A percentile compares a stretch with the other conserved stretches of the same genome.
These are phyloP conservation scores for Pyxicephalus adspersus DNA, from an alignment of 2,113 vertebrate species.

Conservation along the genomic window DNA sequence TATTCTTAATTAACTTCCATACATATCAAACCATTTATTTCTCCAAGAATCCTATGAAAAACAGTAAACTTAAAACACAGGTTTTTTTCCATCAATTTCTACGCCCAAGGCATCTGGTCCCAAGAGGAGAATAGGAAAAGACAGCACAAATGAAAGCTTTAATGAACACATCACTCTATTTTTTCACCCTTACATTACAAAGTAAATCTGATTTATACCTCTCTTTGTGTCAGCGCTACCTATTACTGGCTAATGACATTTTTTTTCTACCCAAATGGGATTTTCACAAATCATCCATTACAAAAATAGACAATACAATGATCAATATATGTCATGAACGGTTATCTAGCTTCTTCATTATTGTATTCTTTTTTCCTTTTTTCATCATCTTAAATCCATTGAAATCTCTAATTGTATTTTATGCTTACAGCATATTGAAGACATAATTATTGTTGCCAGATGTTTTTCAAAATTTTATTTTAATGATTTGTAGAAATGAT, in stretches of 20 bases:
- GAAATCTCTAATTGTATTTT: constrained; percentile 15
- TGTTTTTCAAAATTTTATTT: background rate
- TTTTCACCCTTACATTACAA: constrained; percentile 34
- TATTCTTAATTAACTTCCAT: constrained; percentile 15
- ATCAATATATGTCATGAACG: constrained; percentile 22
- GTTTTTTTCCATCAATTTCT: constrained; percentile 27
- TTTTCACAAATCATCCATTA: background rate
- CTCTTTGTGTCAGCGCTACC: background rate
- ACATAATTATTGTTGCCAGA: background rate
- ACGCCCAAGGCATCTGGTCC: background rate
- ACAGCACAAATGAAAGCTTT: background rate
- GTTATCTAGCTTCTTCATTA: background rate
- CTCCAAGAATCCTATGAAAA: background rate
- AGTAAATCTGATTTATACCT: constrained; percentile 18
- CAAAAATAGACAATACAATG: constrained; percentile 12
- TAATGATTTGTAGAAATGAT: background rate
- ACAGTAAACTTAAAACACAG: constrained; percentile 20
- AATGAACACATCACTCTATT: constrained; percentile 34
- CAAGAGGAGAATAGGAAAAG: background rate
- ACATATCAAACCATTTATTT: constrained; percentile 16
- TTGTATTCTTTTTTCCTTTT: background rate
- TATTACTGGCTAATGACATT: constrained; percentile 22
- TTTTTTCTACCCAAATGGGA: constrained; percentile 9
- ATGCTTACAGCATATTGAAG: background rate
- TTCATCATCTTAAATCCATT: background rate